Evolutionary conservation across 2,888 invertebrate genomes (phyloP).

Genomic region (Perizoma flavofasciatum): DNA sequence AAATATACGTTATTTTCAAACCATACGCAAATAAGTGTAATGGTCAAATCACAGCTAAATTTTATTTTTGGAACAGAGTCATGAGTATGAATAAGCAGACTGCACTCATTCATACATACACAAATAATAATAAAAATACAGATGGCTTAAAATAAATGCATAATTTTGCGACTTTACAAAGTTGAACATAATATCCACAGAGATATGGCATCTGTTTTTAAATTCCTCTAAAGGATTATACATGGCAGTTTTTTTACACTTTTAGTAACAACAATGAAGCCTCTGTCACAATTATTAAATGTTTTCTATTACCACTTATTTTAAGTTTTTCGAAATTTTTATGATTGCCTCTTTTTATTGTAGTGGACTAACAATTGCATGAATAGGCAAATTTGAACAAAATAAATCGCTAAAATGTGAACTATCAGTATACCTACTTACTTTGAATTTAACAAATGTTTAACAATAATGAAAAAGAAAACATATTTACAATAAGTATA

Average conservation of each 20-base stretch:
- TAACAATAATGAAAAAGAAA: conserved; percentile 22
- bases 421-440: conserved; percentile 8
- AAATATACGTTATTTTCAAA: no score
- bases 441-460: conserved; percentile 9
- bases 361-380: no score
- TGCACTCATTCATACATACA: conserved; percentile 6
- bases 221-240: conserved; percentile 14
- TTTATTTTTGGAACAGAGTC: not conserved
- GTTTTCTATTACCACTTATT: conserved; percentile 2
- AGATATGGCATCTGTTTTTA: conserved; percentile 22
- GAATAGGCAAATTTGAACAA: no score
- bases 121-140: conserved; percentile 15
- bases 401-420: not conserved
- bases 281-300: conserved; percentile 9
- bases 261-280: conserved; percentile 5
- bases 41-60: conserved; percentile 13
- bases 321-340: no score
- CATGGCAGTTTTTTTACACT: conserved; percentile 14
- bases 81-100: not conserved
- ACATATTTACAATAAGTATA: conserved; percentile 45
- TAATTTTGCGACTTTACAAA: conserved; percentile 26
- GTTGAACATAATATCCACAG: conserved; percentile 6
- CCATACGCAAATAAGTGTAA: not conserved
- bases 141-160: conserved; percentile 28
- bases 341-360: no score